Base-by-base conservation (phyloP, 35 echinoderm and acorn worm species). In the Stichopus chloronotus region DNA sequence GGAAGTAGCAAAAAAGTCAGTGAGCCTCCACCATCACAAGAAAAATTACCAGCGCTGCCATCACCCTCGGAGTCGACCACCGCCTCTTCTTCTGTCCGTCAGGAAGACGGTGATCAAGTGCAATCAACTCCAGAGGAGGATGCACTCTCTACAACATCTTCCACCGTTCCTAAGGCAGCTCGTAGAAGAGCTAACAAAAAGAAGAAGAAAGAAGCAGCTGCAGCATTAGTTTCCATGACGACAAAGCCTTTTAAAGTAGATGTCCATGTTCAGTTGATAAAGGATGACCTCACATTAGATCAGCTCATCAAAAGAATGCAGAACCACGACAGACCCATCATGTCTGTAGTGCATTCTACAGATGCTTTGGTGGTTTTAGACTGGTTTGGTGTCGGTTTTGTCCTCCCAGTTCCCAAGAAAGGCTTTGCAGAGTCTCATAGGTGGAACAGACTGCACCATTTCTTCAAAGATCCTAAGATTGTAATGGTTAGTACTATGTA, bases 351-450 rank as follows among this genome's bases (percentile, higher is more conserved):
- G 17, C 23, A 85, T 56, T 11, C 16, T 16, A 19, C 56, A 58
- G 56, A 85, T 85, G 52, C 55, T 10, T 58, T 85, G n/a, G 57
- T 85, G 16, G n/a, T 85, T 58, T n/a, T 85, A 55, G 58, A 85
- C 58, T 85, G 82, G 82, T 56, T 14, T 58, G n/a, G 82, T 58
- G 24, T 20, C 11, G 82, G 82, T 12, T 85, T 85, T 85, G 8
- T 85, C 13, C 55, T 85, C 58, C 82, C 82, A 21, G 22, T 85
- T 20, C 55, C 17, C n/a, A 57, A 57, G 24, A 85, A 9, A 85
- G 17, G 57, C 11, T 5, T 57, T 56, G 25, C 8, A 20, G 13
- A 43, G 30, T 61, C 59, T 74, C 6, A 5, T 74, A 74, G 69
- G n/a, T 74, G 69, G 69, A 20, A 16, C 69, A 74, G 7, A 20